A percentile compares a stretch with the other conserved stretches of the same genome.
phyloP scores from a whole-genome alignment of 1,140 invertebrate genomes.

The Pararge aegeria region DNA sequence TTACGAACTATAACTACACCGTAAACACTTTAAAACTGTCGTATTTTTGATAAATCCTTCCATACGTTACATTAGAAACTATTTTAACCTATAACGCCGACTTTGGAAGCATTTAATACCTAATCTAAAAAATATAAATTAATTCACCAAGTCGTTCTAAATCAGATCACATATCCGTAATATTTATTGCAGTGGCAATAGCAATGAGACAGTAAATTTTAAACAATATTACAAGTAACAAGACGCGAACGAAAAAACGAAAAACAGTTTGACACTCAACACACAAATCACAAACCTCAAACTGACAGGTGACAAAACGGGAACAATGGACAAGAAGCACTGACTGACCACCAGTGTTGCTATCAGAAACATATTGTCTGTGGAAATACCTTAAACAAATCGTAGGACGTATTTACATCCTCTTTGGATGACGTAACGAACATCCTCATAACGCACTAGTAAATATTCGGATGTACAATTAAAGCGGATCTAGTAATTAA shows the following conservation, averaged over 20 bases:
- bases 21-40: conserved; percentile 35
- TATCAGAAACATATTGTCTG: too few species aligned
- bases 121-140: not conserved
- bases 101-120: conserved; percentile 11
- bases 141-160: conserved; percentile 5
- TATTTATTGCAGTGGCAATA: not conserved
- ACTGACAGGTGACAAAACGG: too few species aligned
- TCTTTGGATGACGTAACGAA: too few species aligned
- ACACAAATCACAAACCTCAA: too few species aligned
- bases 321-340: too few species aligned
- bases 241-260: conserved; percentile 8
- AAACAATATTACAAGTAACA: not conserved
- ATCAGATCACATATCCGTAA: conserved; percentile 16
- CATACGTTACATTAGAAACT: conserved; percentile 49
- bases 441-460: too few species aligned
- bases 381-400: too few species aligned
- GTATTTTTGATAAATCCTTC: conserved; percentile 40
- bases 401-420: too few species aligned
- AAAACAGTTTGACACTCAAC: not conserved
- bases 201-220: not conserved
- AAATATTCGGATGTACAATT: too few species aligned
- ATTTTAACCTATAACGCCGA: conserved; percentile 60
- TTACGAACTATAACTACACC: conserved; percentile 32
- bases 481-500: too few species aligned
- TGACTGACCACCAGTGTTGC: too few species aligned